Percentiles rank a stretch among this genome's conserved stretches.
phyloP scores from a whole-genome alignment of 2,888 invertebrate genomes.

The Cenopis cana region DNA sequence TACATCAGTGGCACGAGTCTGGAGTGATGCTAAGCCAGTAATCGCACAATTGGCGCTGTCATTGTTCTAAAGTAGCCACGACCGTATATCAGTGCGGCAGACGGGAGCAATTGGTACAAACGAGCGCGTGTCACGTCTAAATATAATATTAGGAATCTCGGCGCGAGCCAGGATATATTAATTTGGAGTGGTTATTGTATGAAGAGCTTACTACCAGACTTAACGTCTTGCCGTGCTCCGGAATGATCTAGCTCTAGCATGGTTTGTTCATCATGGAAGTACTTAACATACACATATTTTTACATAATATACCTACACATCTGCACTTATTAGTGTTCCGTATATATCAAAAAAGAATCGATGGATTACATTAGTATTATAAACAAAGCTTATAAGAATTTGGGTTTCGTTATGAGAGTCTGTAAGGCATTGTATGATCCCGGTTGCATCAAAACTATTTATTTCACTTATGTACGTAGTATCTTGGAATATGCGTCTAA shows the following conservation, averaged over 20 bases:
- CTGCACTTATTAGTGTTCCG: no score
- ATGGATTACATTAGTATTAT: no score
- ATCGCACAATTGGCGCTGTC: slow-evolving; percentile 82
- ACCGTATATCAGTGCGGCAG: slow-evolving; percentile 82
- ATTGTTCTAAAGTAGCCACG: slow-evolving; percentile 84
- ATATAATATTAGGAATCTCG: slow-evolving; percentile 86
- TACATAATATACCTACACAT: no score
- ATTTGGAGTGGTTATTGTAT: slow-evolving; percentile 80
- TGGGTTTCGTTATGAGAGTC: no score
- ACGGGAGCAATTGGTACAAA: slow-evolving; percentile 84
- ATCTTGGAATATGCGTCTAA: no score
- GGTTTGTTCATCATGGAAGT: neutral
- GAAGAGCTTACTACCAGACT: slow-evolving; percentile 64
- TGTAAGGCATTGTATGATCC: no score
- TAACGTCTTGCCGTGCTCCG: slow-evolving; percentile 59
- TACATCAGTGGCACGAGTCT: slow-evolving; percentile 58
- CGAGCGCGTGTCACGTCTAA: slow-evolving; percentile 85
- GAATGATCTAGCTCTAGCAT: slow-evolving; percentile 47
- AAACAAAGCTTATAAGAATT: no score
- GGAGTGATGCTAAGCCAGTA: slow-evolving; percentile 73
- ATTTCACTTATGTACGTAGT: no score
- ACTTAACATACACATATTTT: neutral
- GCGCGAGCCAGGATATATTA: slow-evolving; percentile 85
- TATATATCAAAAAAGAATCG: no score
- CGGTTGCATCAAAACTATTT: no score